Evolutionary conservation across 1,140 invertebrate species (phyloP).

Genomic region (Thrips palmi): DNA sequence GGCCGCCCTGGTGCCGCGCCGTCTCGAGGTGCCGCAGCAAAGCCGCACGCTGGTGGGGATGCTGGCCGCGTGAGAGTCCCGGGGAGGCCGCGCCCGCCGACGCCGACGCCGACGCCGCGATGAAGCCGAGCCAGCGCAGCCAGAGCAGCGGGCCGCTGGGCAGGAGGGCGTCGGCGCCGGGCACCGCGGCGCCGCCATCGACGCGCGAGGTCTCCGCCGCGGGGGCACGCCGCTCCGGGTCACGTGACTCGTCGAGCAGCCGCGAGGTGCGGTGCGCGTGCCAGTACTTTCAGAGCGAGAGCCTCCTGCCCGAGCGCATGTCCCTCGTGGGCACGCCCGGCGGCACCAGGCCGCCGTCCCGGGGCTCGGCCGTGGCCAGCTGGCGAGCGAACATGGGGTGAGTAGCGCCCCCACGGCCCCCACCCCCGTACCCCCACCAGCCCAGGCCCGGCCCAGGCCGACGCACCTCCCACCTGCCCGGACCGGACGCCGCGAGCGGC

Average conservation of each 20-base stretch:
- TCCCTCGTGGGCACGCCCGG: constrained; percentile 38
- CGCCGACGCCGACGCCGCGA: constrained; percentile 5
- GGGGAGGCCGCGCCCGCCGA: too few relatives aligned
- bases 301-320: constrained; percentile 47
- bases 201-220: constrained; percentile 47
- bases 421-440: constrained; percentile 8
- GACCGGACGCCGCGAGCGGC: too few relatives aligned
- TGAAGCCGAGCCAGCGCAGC: constrained; percentile 5
- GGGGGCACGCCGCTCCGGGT: too few relatives aligned
- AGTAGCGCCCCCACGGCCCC: constrained; percentile 21
- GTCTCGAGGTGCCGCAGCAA: too few relatives aligned
- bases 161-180: constrained; percentile 9
- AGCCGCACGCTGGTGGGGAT: too few relatives aligned
- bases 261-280: constrained; percentile 62
- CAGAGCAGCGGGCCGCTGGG: constrained; percentile 4
- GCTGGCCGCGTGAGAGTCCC: too few relatives aligned
- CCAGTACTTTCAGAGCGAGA: constrained; percentile 64
- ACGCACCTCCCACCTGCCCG: background rate
- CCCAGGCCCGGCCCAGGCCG: background rate
- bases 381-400: constrained; percentile 24
- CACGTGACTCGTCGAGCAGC: too few relatives aligned
- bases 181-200: constrained; percentile 13
- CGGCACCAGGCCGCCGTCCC: constrained; percentile 14
- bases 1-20: too few relatives aligned
- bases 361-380: constrained; percentile 21